These are phyloP conservation scores for Asteroscopus sphinx DNA, from an alignment of 2,888 invertebrate species.

Conservation along the genomic window DNA sequence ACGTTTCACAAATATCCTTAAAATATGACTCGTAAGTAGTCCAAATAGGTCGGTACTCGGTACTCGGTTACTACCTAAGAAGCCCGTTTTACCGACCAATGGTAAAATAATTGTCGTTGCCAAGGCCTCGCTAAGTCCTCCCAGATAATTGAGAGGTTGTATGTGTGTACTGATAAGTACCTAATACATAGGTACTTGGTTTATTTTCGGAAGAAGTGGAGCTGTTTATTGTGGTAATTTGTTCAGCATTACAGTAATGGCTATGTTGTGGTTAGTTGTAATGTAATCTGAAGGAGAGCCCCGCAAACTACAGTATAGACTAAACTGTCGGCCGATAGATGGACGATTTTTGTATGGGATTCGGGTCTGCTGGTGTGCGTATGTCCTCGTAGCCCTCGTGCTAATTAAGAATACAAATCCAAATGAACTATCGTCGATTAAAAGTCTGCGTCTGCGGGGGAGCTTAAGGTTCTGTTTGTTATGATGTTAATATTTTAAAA, in stretches of 20 bases:
- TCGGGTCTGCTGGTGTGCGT: too few species aligned
- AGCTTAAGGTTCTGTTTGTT: too few species aligned
- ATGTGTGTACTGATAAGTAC: slow-evolving; percentile 38
- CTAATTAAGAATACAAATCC: too few species aligned
- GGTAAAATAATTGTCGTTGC: slow-evolving; percentile 51
- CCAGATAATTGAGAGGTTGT: slow-evolving; percentile 49
- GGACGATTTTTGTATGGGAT: too few species aligned
- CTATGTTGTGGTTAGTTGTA: neutral
- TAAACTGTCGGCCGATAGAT: too few species aligned
- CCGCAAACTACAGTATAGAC: too few species aligned
- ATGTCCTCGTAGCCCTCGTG: too few species aligned
- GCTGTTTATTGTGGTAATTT: slow-evolving; percentile 32
- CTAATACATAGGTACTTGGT: slow-evolving; percentile 34
- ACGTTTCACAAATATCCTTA: slow-evolving; percentile 27
- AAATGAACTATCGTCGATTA: too few species aligned
- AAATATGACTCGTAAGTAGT: slow-evolving; percentile 49
- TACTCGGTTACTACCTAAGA: slow-evolving; percentile 43
- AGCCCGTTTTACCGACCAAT: slow-evolving; percentile 39
- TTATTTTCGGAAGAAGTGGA: slow-evolving; percentile 43
- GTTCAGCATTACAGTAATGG: slow-evolving; percentile 22
- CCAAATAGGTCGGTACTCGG: slow-evolving; percentile 27
- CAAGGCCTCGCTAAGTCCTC: slow-evolving; percentile 50
- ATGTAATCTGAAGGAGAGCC: neutral
- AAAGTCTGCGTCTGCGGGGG: too few species aligned
- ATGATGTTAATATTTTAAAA: too few species aligned